These are phyloP conservation scores for Isichthys henryi DNA, from an alignment of 2,113 vertebrate species.

Conservation along the genomic window DNA sequence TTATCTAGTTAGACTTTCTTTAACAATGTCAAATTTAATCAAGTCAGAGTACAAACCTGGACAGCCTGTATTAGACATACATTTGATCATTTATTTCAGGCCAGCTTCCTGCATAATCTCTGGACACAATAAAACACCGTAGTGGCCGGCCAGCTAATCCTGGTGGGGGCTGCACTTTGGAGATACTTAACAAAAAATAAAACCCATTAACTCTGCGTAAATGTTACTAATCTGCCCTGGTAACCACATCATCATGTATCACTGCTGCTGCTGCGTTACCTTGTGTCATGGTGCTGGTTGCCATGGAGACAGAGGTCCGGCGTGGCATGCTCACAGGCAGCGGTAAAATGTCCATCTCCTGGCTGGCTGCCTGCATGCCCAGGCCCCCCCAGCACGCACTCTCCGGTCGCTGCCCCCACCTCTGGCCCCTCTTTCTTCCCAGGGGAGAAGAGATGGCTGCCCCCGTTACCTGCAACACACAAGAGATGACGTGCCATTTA, in stretches of 20 bases:
- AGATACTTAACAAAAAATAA: background rate
- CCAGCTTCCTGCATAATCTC: background rate
- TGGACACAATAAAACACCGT: background rate
- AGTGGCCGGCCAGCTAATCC: background rate
- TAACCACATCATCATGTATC: background rate
- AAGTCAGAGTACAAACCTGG: background rate
- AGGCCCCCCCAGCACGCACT: conserved; percentile 61
- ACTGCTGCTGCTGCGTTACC: conserved; percentile 50
- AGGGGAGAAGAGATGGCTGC: conserved; percentile 57
- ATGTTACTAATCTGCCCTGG: background rate
- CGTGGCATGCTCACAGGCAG: conserved; percentile 60
- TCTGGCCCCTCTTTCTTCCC: conserved; percentile 67
- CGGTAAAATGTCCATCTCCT: conserved; percentile 55
- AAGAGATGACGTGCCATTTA: conserved; percentile 1
- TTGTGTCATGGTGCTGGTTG: conserved; percentile 57
- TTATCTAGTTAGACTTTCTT: background rate
- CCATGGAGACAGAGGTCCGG: conserved; percentile 58
- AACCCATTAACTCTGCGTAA: background rate
- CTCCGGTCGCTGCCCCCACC: conserved; percentile 50
- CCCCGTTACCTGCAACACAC: conserved; percentile 62
- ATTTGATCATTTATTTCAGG: background rate
- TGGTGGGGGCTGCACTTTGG: background rate
- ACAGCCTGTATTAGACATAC: background rate
- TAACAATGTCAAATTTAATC: background rate
- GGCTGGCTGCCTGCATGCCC: conserved; percentile 59